These are phyloP conservation scores for Poecilus cupreus DNA, from an alignment of 2,888 invertebrate genomes.

Conservation along the genomic window DNA sequence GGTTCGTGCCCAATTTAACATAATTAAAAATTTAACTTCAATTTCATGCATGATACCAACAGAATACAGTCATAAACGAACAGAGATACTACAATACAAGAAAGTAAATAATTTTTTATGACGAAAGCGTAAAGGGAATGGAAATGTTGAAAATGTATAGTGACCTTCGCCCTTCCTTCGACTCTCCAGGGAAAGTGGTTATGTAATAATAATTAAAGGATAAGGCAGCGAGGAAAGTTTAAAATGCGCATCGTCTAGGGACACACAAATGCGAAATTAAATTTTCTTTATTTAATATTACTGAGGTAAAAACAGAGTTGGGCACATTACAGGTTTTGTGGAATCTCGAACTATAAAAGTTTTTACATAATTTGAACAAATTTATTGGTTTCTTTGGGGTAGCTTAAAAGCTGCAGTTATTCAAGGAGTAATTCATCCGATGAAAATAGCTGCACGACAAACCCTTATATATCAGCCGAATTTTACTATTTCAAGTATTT, in stretches of 20 bases:
- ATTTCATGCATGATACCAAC: too few relatives aligned
- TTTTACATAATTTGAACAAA: too few relatives aligned
- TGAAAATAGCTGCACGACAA: too few relatives aligned
- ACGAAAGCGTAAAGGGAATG: background rate
- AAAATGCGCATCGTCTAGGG: background rate
- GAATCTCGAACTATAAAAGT: background rate
- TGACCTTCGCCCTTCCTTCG: background rate
- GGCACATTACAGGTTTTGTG: background rate
- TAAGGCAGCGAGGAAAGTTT: slow-evolving; percentile 1
- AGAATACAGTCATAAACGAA: too few relatives aligned
- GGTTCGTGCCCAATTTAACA: too few relatives aligned
- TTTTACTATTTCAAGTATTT: too few relatives aligned
- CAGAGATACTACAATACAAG: background rate
- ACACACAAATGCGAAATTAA: slow-evolving; percentile 23
- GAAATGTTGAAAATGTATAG: background rate
- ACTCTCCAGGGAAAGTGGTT: background rate
- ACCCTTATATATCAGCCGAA: too few relatives aligned
- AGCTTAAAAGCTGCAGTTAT: too few relatives aligned
- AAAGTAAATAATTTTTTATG: background rate
- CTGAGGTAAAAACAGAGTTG: background rate
- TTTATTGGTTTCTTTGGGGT: too few relatives aligned
- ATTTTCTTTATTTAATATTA: slow-evolving; percentile 34
- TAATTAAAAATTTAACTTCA: too few relatives aligned
- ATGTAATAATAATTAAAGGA: slow-evolving; percentile 35
- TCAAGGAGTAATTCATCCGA: too few relatives aligned